Base-by-base conservation (phyloP, 2,888 invertebrate species). In the Eupithecia subfuscata region DNA sequence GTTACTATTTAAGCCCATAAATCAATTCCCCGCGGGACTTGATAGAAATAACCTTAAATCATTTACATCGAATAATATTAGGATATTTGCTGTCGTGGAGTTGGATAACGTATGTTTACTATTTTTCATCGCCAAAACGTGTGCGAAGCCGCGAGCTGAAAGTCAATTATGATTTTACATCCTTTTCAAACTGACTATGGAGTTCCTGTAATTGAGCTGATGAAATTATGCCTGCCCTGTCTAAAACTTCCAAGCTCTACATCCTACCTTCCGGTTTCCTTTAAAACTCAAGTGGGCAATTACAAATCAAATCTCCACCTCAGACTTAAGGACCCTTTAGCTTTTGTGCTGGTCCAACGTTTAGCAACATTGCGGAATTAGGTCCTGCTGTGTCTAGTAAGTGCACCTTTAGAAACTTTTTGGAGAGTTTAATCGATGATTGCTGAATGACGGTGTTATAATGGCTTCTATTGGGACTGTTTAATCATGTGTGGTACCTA, bases 251-350 rank as follows among this genome's bases (percentile, higher is more conserved):
- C 0, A 71, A 85, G 22, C 77, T 86, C 91, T 90, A 82, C 78
- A 76, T 60, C 16, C 79, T 84, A 89, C 89, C 89, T 90, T 88
- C 91, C 90, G 91, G 91, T 87, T 86, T 89, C 90, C 88, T 87
- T 91, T 88, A 89, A 90, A 92, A 91, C 87, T 91, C 87, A 92
- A 94, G 92, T 91, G 91, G 92, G 91, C 92, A 93, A 94, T 94
- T 94, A 93, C 85, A 84, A 88, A 87, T 85, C 87, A 85, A 85
- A 88, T 87, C 87, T 87, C 86, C 86, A 75, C 71, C 84, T 88
- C 87, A 87, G 86, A 79, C 83, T 86, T 83, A 80, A 89, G 88
- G 78, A 81, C 84, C 81, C 87, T 88, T 83, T 78, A 84, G 75
- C 82, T 18, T 84, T 86, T 86, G 86, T 88, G 82, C 56, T 63